Conservation (phyloP, 2,113 vertebrate species). For the Ceuthmochares aereus region DNA sequence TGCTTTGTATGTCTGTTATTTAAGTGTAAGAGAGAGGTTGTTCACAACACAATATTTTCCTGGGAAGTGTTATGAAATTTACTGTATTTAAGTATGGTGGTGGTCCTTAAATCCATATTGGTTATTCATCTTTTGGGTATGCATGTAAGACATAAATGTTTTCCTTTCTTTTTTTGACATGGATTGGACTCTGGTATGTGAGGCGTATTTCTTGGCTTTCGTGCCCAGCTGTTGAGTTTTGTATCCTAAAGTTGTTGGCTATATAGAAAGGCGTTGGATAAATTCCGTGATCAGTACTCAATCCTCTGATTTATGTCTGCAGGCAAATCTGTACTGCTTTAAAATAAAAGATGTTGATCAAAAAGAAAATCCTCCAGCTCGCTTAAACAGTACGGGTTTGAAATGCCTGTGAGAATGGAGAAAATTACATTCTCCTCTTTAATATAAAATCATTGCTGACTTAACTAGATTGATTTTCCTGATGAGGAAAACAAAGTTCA, state of each 20-base stretch:
- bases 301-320: neutral
- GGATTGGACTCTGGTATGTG: neutral
- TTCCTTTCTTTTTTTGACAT: neutral
- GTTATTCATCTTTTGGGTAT: neutral
- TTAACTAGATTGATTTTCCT: neutral
- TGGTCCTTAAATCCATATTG: neutral
- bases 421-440: neutral
- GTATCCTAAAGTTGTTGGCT: constrained; percentile 2
- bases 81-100: neutral
- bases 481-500: neutral
- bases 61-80: neutral
- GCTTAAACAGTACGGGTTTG: neutral
- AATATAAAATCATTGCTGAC: neutral
- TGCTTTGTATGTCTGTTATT: constrained; percentile 23
- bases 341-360: neutral
- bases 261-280: neutral
- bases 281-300: neutral
- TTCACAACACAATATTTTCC: constrained; percentile 18
- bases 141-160: neutral
- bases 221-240: constrained; percentile 27
- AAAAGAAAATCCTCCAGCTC: neutral
- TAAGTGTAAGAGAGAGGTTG: neutral
- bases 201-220: neutral
- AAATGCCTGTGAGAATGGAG: constrained; percentile 17
- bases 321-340: neutral